Evolutionary conservation across 2,797 vertebrate species (phyloP).

Genomic region (Enteromius unitaeniatus): DNA sequence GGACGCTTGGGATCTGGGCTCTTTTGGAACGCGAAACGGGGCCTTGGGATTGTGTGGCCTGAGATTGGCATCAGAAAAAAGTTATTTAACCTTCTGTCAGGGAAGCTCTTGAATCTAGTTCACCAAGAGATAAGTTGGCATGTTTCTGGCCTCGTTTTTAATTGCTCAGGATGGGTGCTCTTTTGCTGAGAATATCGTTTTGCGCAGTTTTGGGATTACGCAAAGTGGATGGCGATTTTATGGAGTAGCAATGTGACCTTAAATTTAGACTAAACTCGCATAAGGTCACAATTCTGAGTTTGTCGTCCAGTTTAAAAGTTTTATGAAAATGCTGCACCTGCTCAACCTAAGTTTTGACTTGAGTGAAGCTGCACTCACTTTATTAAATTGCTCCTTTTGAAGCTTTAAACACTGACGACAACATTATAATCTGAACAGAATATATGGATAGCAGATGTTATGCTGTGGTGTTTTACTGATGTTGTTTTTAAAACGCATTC

Average conservation of each 20-base stretch:
- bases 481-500: neutral
- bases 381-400: neutral
- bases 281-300: slow-evolving; percentile 4
- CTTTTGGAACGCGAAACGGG: slow-evolving; percentile 45
- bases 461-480: neutral
- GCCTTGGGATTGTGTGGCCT: slow-evolving; percentile 52
- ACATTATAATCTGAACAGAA: neutral
- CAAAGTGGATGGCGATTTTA: slow-evolving; percentile 31
- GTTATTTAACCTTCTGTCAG: slow-evolving; percentile 30
- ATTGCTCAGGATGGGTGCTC: slow-evolving; percentile 35
- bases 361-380: neutral
- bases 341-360: neutral
- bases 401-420: neutral
- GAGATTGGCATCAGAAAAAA: slow-evolving; percentile 42
- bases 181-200: slow-evolving; percentile 20
- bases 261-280: neutral
- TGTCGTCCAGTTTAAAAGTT: neutral
- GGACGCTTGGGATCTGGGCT: slow-evolving; percentile 45
- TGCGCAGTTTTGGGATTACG: slow-evolving; percentile 11
- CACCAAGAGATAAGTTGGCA: slow-evolving; percentile 38
- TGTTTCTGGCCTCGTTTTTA: slow-evolving; percentile 25
- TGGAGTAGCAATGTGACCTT: neutral
- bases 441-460: neutral
- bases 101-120: slow-evolving; percentile 28
- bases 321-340: slow-evolving; percentile 60